Percentiles rank a stretch among this genome's conserved stretches.
phyloP scores from a whole-genome alignment of 2,888 invertebrate species.

The Melanostoma mellinum region DNA sequence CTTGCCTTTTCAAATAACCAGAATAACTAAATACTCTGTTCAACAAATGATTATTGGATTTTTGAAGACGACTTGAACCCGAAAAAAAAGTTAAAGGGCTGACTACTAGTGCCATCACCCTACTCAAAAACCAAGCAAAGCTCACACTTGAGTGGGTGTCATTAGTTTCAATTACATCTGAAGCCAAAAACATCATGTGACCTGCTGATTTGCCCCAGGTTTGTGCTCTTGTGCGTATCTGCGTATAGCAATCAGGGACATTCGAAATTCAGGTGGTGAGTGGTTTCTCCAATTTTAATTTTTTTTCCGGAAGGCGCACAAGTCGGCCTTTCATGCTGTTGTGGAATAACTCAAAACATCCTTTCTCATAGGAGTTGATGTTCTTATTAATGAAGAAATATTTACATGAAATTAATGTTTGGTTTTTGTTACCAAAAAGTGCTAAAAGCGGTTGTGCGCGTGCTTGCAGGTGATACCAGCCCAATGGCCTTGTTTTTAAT shows the following conservation, averaged over 20 bases:
- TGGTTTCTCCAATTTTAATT: conserved; percentile 16
- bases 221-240: conserved; percentile 18
- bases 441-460: too few relatives aligned
- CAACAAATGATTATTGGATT: too few relatives aligned
- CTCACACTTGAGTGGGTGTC: conserved; percentile 49
- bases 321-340: too few relatives aligned
- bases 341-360: conserved; percentile 42
- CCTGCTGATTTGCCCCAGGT: conserved; percentile 40
- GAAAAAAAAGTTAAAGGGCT: too few relatives aligned
- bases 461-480: too few relatives aligned
- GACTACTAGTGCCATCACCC: too few relatives aligned
- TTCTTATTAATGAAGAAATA: conserved; percentile 55
- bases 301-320: neutral
- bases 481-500: too few relatives aligned
- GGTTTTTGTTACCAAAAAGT: too few relatives aligned
- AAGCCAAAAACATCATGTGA: conserved; percentile 65
- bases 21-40: too few relatives aligned
- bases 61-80: too few relatives aligned
- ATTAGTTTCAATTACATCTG: conserved; percentile 69
- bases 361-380: conserved; percentile 48
- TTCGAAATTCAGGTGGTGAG: conserved; percentile 31
- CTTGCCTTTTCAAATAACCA: too few relatives aligned
- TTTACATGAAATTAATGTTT: neutral
- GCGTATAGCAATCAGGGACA: conserved; percentile 30
- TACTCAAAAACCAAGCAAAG: neutral